Conservation (phyloP, 2,888 invertebrate species). For the Barypeithes pellucidus region DNA sequence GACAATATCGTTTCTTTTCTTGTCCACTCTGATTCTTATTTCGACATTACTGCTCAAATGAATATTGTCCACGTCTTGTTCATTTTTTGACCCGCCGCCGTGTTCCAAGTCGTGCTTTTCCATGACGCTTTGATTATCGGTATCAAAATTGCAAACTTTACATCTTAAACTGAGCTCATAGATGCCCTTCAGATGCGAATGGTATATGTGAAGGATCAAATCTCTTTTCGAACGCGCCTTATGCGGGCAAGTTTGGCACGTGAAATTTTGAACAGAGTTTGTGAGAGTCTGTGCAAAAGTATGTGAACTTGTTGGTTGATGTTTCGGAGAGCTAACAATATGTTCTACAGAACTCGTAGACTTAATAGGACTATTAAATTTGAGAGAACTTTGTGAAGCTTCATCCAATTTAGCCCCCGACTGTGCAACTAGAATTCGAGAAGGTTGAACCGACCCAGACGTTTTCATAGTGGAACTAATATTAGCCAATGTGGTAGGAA, state of each 20-base stretch:
- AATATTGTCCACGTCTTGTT: neutral
- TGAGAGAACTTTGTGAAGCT: neutral
- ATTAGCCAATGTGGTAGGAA: neutral
- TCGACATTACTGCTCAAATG: neutral
- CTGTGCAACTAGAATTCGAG: neutral
- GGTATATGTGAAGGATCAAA: conserved; percentile 1
- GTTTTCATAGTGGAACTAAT: neutral
- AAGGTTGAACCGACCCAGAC: neutral
- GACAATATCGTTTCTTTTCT: neutral
- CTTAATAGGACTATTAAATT: neutral
- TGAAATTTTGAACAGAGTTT: neutral
- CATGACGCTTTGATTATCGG: neutral
- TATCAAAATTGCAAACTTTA: conserved; percentile 12
- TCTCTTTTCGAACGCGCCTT: neutral
- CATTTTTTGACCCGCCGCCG: neutral
- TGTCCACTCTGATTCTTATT: neutral
- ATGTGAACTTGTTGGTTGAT: neutral
- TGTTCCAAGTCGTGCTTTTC: conserved; percentile 16
- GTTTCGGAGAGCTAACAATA: neutral
- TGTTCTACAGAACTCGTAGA: neutral
- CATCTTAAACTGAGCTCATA: conserved; percentile 3
- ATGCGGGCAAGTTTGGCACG: neutral
- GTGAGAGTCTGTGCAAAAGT: neutral
- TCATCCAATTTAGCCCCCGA: neutral
- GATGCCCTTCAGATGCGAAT: neutral